These are phyloP conservation scores for Pygoscelis antarcticus DNA, from an alignment of 2,113 vertebrate genomes.

Conservation along the genomic window DNA sequence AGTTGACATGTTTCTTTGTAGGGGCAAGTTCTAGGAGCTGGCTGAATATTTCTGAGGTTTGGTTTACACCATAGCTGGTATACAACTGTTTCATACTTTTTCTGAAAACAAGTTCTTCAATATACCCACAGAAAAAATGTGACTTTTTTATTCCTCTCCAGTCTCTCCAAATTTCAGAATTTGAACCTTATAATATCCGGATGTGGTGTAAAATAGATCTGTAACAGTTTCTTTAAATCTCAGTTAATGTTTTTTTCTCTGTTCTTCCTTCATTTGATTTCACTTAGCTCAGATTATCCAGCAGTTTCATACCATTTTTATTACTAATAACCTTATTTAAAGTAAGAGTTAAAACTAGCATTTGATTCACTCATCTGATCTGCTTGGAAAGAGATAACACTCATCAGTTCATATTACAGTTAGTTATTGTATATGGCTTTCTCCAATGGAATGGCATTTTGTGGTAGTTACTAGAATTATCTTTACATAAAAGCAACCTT, in stretches of 20 bases:
- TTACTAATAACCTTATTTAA: neutral
- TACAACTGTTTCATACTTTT: neutral
- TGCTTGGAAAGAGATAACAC: neutral
- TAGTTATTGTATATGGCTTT: neutral
- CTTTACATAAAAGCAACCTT: neutral
- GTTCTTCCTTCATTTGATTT: neutral
- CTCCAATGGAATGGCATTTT: neutral
- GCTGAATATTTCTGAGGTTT: neutral
- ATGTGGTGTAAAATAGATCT: neutral
- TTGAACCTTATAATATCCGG: neutral
- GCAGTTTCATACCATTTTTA: neutral
- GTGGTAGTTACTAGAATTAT: neutral
- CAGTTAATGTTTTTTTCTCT: neutral
- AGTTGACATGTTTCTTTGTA: neutral
- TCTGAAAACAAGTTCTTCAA: neutral
- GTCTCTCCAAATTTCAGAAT: neutral
- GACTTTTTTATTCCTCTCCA: neutral
- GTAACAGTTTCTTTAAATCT: neutral
- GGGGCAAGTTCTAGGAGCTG: neutral
- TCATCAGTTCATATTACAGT: neutral
- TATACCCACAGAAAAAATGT: fast-evolving
- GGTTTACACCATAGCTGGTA: neutral
- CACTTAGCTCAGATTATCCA: neutral
- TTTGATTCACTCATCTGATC: neutral
- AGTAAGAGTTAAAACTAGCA: neutral